phyloP scores from a whole-genome alignment of 2,797 vertebrate species.

The Morelia viridis region DNA sequence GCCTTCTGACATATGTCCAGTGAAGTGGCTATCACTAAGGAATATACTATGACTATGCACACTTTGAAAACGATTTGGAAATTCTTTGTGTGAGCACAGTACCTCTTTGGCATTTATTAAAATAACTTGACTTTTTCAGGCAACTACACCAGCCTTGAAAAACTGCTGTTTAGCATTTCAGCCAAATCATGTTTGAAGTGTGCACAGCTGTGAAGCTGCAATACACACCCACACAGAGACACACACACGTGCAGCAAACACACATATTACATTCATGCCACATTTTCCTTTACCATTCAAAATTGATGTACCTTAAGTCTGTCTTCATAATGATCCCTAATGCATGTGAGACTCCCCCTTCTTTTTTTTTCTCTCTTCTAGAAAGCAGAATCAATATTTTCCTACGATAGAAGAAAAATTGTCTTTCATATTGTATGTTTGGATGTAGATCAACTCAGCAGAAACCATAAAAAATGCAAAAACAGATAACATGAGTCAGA shows the following conservation, averaged over 20 bases:
- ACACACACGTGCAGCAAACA: background rate
- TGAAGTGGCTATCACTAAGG: background rate
- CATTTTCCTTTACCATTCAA: background rate
- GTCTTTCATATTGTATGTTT: background rate
- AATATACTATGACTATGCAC: background rate
- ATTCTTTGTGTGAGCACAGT: background rate
- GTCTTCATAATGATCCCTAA: background rate
- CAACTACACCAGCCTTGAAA: background rate
- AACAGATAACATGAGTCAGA: background rate
- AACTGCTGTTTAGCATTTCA: background rate
- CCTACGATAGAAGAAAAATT: background rate
- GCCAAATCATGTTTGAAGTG: background rate
- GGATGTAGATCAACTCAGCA: background rate
- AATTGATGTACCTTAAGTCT: background rate
- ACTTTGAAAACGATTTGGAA: background rate
- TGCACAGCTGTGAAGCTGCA: background rate
- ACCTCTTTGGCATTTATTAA: background rate
- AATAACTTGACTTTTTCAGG: background rate
- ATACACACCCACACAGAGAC: background rate
- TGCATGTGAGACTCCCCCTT: background rate
- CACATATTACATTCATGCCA: background rate
- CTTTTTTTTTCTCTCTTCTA: background rate
- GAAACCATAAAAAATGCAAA: background rate
- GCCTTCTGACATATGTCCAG: background rate
- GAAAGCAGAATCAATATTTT: background rate